Base-by-base conservation (phyloP, 2,888 invertebrate genomes). In the Brachypterus glaber region DNA sequence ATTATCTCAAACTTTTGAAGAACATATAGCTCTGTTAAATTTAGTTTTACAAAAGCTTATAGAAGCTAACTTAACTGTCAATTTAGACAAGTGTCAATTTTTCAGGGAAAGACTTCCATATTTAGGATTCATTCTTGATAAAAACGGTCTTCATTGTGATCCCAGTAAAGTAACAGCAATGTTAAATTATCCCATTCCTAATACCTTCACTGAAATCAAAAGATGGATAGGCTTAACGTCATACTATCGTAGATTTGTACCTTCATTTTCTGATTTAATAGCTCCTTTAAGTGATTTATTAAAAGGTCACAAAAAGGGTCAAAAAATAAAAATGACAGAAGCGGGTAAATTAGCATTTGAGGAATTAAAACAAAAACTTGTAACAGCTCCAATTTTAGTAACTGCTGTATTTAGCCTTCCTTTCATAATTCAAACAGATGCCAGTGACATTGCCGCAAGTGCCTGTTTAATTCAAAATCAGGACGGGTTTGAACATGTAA, bases 111-210 rank as follows among this genome's bases (percentile, higher is more conserved):
- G n/a, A n/a, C 21, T 21, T 21, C 21, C 40, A 38, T 44, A 48
- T 39, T 30, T 54, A 8, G 55, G 53, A 3, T 54, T 37, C 40
- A 17, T 58, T 5, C 47, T 57, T 3, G 52, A 49, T 40, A 27
- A 11, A 3, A 15, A 33, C n/a, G 37, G 37, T 24, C 17, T n/a
- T n/a, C n/a, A n/a, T n/a, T n/a, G n/a, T n/a, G n/a, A n/a, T n/a
- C n/a, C n/a, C n/a, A n/a, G n/a, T 37, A n/a, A n/a, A n/a, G n/a
- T n/a, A n/a, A n/a, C n/a, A n/a, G n/a, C n/a, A n/a, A n/a, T n/a
- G n/a, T n/a, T n/a, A n/a, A 35, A 45, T 32, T 55, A 50, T 44
- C 48, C 51, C 2, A 39, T 32, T 2, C 51, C 53, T 1, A 27
- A 14, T 12, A 53, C 41, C 2, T 24, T 40, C 11, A 54, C 53